Percentiles rank a stretch among this genome's conserved stretches.
Evolutionary conservation across 2,888 invertebrate species (phyloP).

Genomic region (Pterostichus niger): DNA sequence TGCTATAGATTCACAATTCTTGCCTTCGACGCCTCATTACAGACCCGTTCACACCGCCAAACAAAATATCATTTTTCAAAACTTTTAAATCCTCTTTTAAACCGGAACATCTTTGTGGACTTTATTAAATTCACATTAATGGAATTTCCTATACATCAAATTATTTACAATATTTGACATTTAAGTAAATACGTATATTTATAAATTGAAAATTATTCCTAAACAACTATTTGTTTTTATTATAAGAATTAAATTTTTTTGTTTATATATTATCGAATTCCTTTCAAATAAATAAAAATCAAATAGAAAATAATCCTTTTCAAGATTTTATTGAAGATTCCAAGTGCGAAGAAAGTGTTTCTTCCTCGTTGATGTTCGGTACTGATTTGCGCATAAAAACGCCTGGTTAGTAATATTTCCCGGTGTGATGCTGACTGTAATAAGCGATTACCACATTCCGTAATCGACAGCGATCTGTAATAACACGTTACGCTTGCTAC

Average conservation of each 20-base stretch:
- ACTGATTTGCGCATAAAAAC: slow-evolving; percentile 13
- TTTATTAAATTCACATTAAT: too few species aligned
- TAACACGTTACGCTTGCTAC: slow-evolving; percentile 69
- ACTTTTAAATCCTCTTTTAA: slow-evolving; percentile 9
- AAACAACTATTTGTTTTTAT: too few species aligned
- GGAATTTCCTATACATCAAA: too few species aligned
- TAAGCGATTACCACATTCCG: slow-evolving; percentile 71
- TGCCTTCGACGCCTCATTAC: slow-evolving; percentile 69
- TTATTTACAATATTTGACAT: too few species aligned
- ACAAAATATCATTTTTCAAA: slow-evolving; percentile 47
- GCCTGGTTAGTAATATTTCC: slow-evolving; percentile 53
- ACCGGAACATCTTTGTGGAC: too few species aligned
- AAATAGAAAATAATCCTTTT: too few species aligned
- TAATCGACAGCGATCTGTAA: slow-evolving; percentile 72
- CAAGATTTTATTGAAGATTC: too few species aligned
- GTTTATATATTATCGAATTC: too few species aligned
- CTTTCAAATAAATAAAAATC: too few species aligned
- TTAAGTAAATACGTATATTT: too few species aligned
- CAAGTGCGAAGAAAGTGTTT: not conserved
- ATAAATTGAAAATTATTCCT: too few species aligned
- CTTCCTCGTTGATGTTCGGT: slow-evolving; percentile 3
- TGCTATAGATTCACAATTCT: slow-evolving; percentile 66
- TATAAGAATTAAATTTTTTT: too few species aligned
- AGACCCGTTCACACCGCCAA: slow-evolving; percentile 64
- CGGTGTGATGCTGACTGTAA: slow-evolving; percentile 71